phyloP scores from a whole-genome alignment of 37 sponge, comb jelly and placozoan genomes.

The Geodia barretti region DNA sequence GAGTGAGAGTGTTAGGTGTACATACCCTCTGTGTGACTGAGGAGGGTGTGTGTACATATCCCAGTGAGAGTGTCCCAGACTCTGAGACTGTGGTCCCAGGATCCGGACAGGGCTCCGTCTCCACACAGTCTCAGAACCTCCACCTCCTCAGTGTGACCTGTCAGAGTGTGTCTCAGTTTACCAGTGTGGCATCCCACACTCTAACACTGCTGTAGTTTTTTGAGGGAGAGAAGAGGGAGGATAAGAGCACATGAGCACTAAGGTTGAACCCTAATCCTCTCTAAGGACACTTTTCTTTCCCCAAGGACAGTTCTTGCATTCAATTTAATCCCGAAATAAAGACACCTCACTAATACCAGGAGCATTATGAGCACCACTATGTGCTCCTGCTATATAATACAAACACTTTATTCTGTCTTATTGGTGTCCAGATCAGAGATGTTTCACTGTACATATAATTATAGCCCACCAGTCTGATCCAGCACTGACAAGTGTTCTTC shows the following conservation, averaged over 20 bases:
- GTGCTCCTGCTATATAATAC: too few species aligned
- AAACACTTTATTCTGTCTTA: too few species aligned
- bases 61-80: conserved; percentile 70
- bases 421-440: neutral
- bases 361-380: too few species aligned
- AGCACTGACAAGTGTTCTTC: conserved; percentile 31
- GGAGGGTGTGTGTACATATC: conserved; percentile 43
- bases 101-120: conserved; percentile 58
- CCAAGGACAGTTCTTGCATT: too few species aligned
- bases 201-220: conserved; percentile 52
- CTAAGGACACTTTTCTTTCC: too few species aligned
- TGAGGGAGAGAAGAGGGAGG: too few species aligned
- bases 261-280: too few species aligned
- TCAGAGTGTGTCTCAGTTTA: conserved; percentile 33
- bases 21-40: conserved; percentile 61
- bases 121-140: conserved; percentile 46
- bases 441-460: neutral
- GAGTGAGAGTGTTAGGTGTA: too few species aligned
- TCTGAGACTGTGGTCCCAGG: conserved; percentile 78
- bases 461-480: conserved; percentile 49
- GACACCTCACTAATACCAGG: too few species aligned
- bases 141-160: conserved; percentile 63
- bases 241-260: too few species aligned
- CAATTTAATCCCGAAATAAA: too few species aligned
- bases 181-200: conserved; percentile 63